Conservation (phyloP, 2,113 vertebrate genomes). For the Laterallus jamaicensis region DNA sequence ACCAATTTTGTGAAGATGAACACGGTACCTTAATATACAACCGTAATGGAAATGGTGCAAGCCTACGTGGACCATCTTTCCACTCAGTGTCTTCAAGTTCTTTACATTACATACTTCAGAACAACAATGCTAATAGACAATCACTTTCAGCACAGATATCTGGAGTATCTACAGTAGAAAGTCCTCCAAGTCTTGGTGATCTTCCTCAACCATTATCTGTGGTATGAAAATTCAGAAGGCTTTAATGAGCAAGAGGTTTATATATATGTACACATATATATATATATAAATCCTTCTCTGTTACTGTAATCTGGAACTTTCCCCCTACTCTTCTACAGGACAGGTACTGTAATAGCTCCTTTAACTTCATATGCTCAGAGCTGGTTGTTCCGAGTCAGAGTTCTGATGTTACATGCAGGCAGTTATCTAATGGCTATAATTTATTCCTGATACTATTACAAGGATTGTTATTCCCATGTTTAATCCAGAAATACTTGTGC, state of each 20-base stretch:
- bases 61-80: constrained; percentile 40
- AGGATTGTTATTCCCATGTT: neutral
- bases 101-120: constrained; percentile 14
- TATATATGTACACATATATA: too few relatives aligned
- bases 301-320: neutral
- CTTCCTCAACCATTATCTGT: constrained; percentile 3
- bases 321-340: neutral
- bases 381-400: neutral
- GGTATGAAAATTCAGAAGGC: constrained; percentile 51
- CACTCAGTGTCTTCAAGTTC: constrained; percentile 34
- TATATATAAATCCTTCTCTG: neutral
- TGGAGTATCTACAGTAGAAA: constrained; percentile 28
- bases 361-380: neutral
- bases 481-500: neutral
- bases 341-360: neutral
- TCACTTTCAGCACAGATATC: constrained; percentile 28
- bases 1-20: constrained; percentile 91
- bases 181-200: neutral
- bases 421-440: neutral
- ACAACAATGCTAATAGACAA: constrained; percentile 5
- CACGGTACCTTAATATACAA: constrained; percentile 84
- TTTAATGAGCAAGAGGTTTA: neutral
- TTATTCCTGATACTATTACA: neutral
- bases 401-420: neutral
- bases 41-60: constrained; percentile 74